Evolutionary conservation across 2,888 invertebrate species (phyloP).

Genomic region (Strigamia crassipes): DNA sequence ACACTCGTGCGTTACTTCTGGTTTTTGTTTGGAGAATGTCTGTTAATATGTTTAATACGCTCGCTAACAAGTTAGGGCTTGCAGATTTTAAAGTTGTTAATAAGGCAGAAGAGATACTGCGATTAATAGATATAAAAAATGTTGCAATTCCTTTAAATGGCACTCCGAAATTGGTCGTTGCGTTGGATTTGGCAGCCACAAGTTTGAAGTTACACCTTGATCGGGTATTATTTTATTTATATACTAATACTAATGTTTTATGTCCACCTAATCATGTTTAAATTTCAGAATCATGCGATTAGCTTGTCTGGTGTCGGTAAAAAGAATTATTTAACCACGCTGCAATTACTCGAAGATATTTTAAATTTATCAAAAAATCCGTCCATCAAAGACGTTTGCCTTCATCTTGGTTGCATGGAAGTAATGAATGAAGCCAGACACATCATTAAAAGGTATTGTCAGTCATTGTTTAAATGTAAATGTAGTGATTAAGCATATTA

Average conservation of each 20-base stretch:
- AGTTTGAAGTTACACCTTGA: not conserved
- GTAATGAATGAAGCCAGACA: slow-evolving; percentile 36
- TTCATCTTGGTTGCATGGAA: slow-evolving; percentile 47
- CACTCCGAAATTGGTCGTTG: not conserved
- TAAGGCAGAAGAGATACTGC: not conserved
- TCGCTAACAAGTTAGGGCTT: not conserved
- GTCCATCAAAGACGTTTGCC: slow-evolving; percentile 44
- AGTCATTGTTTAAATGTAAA: too few species aligned
- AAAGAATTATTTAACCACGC: slow-evolving; percentile 43
- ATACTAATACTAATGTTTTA: not conserved
- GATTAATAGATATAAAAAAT: not conserved
- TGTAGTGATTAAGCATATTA: not conserved
- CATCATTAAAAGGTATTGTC: slow-evolving; percentile 44
- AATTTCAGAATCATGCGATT: slow-evolving; percentile 46
- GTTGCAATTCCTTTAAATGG: not conserved
- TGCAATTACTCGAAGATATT: slow-evolving; percentile 45
- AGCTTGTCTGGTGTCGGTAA: slow-evolving; percentile 46
- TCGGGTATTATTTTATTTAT: not conserved
- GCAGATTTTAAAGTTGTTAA: not conserved
- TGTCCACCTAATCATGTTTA: not conserved
- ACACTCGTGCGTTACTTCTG: too few species aligned
- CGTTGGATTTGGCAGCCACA: not conserved
- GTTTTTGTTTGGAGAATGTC: not conserved
- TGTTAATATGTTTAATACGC: not conserved
- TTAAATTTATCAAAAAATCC: slow-evolving; percentile 34